Conservation (phyloP, 1,140 invertebrate genomes). For the Hylaeus volcanicus region DNA sequence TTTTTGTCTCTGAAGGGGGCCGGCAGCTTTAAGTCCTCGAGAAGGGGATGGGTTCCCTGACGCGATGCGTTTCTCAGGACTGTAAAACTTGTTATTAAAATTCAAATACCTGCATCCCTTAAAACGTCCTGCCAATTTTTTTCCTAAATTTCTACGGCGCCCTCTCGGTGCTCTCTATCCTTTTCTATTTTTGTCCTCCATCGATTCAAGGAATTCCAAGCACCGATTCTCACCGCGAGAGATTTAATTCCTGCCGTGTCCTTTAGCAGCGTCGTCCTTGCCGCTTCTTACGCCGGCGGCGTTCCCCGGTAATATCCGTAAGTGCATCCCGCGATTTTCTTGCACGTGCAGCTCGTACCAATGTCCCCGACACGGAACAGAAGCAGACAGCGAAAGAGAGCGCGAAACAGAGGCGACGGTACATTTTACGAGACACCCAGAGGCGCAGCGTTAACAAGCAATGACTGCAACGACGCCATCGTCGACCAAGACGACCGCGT, state of each 20-base stretch:
- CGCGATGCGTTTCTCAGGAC: too few species aligned
- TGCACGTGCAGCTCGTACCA: conserved; percentile 49
- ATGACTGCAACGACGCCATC: conserved; percentile 52
- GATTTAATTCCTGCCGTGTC: conserved; percentile 29
- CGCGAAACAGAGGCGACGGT: conserved; percentile 1
- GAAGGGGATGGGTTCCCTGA: too few species aligned
- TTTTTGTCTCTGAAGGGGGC: conserved; percentile 22
- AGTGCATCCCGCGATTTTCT: conserved; percentile 68
- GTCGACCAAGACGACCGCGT: not conserved
- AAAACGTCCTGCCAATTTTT: too few species aligned
- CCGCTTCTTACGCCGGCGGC: conserved; percentile 44
- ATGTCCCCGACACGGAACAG: conserved; percentile 23
- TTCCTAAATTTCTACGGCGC: too few species aligned
- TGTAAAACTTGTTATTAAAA: too few species aligned
- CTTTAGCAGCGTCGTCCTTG: not conserved
- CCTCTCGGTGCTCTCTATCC: too few species aligned
- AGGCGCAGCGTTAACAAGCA: conserved; percentile 63
- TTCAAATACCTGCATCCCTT: too few species aligned
- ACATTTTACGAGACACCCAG: conserved; percentile 56
- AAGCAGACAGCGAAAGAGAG: not conserved
- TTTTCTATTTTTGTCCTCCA: too few species aligned
- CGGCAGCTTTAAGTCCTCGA: too few species aligned
- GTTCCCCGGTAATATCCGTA: conserved; percentile 64
- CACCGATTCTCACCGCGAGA: conserved; percentile 4
- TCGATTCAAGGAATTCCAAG: too few species aligned